phyloP scores from a whole-genome alignment of 2,113 vertebrate species.

The Phoenicopterus ruber region DNA sequence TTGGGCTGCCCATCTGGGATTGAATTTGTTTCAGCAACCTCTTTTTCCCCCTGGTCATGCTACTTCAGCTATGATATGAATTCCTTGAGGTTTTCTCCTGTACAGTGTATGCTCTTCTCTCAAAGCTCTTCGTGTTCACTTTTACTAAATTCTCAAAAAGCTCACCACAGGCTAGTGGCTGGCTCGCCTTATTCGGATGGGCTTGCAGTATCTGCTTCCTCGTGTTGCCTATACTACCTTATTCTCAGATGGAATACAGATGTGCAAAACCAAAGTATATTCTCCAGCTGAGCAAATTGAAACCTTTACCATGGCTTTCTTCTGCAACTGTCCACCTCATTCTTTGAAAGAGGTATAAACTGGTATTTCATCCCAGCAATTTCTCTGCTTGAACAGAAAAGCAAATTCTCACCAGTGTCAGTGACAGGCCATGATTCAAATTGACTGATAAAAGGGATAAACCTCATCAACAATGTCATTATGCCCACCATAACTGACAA shows the following conservation, averaged over 20 bases:
- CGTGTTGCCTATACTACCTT: neutral
- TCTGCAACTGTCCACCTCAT: neutral
- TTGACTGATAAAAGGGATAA: neutral
- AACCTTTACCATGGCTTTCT: neutral
- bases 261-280: neutral
- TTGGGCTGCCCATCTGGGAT: neutral
- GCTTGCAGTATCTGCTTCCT: neutral
- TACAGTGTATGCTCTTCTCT: neutral
- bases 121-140: neutral
- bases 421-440: neutral
- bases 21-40: neutral
- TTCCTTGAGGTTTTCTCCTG: neutral
- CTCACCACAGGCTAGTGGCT: neutral
- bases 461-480: neutral
- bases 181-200: neutral
- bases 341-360: neutral
- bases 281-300: neutral
- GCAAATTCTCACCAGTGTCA: neutral
- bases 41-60: neutral
- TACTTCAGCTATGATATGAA: neutral
- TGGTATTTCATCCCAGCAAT: neutral
- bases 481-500: neutral
- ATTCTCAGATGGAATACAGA: neutral
- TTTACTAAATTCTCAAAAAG: neutral
- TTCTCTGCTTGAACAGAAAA: neutral